Percentiles rank a stretch among this genome's conserved stretches.
phyloP scores from a whole-genome alignment of 1,140 invertebrate genomes.

The Pygmarrhopalites habei region DNA sequence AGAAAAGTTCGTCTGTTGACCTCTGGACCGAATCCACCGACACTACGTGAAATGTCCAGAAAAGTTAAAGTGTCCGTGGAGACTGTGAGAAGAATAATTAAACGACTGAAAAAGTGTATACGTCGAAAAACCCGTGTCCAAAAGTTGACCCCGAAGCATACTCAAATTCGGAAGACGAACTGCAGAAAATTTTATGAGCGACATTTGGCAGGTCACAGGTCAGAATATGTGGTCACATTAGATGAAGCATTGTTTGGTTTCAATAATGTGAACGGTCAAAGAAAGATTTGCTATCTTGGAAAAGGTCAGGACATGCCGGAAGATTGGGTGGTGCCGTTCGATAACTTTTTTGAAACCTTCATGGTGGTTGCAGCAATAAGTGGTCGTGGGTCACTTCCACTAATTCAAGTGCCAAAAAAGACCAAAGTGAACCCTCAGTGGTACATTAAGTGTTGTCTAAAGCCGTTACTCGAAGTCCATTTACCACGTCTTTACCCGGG shows the following conservation, averaged over 20 bases:
- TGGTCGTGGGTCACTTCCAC: background rate
- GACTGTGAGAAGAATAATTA: background rate
- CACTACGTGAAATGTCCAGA: background rate
- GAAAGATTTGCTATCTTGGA: no score
- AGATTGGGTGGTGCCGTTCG: no score
- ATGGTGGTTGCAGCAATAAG: background rate
- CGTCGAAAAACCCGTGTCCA: background rate
- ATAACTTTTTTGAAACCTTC: background rate
- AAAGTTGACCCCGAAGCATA: background rate
- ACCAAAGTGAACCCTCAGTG: background rate
- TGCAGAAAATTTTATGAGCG: background rate
- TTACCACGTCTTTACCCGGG: background rate
- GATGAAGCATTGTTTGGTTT: background rate
- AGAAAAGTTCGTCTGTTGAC: background rate
- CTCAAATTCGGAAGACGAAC: background rate
- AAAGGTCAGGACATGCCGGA: background rate
- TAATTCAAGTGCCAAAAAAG: background rate
- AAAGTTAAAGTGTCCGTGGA: background rate
- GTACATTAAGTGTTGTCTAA: background rate
- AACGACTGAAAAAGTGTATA: background rate
- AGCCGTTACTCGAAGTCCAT: background rate
- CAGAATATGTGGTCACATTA: no score
- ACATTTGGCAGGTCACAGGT: background rate
- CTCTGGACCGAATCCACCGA: background rate
- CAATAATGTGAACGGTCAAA: background rate